Conservation (phyloP, 2,797 vertebrate species). For the Brachyrhaphis roseni region DNA sequence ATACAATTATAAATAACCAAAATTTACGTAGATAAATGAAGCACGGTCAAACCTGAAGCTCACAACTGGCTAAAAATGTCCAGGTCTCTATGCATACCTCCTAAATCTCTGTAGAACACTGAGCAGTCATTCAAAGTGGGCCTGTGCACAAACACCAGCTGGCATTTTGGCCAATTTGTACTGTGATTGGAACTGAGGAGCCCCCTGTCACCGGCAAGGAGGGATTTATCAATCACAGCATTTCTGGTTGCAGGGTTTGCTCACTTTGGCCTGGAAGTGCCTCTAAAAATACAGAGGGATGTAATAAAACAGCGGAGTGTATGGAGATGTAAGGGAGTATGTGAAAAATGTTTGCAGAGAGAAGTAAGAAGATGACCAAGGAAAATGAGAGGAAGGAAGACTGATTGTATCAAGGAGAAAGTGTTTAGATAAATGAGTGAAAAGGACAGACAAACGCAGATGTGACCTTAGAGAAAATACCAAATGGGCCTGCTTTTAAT, state of each 20-base stretch:
- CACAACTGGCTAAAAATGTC: constrained; percentile 9
- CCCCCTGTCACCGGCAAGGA: constrained; percentile 57
- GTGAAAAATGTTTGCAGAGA: constrained; percentile 16
- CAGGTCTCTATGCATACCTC: constrained; percentile 16
- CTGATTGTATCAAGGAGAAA: constrained; percentile 18
- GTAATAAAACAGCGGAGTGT: constrained; percentile 33
- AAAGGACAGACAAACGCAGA: constrained; percentile 22
- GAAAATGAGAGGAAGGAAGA: constrained; percentile 13
- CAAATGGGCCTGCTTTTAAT: constrained; percentile 19
- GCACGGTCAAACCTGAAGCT: constrained; percentile 13
- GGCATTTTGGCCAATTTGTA: constrained; percentile 59
- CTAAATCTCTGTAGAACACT: constrained; percentile 28
- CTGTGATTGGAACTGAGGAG: constrained; percentile 60
- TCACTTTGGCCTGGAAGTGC: constrained; percentile 21
- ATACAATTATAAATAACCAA: neutral
- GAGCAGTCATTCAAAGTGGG: constrained; percentile 18
- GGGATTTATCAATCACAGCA: constrained; percentile 75
- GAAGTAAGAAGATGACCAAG: neutral
- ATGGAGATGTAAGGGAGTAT: constrained; percentile 33
- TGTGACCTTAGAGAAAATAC: constrained; percentile 36
- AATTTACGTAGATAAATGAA: neutral
- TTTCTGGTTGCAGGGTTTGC: constrained; percentile 53
- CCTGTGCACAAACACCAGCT: constrained; percentile 58
- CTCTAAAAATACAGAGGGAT: constrained; percentile 29
- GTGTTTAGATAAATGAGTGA: constrained; percentile 24